phyloP scores from a whole-genome alignment of 2,888 invertebrate species.

The Dasysyrphus albostriatus region DNA sequence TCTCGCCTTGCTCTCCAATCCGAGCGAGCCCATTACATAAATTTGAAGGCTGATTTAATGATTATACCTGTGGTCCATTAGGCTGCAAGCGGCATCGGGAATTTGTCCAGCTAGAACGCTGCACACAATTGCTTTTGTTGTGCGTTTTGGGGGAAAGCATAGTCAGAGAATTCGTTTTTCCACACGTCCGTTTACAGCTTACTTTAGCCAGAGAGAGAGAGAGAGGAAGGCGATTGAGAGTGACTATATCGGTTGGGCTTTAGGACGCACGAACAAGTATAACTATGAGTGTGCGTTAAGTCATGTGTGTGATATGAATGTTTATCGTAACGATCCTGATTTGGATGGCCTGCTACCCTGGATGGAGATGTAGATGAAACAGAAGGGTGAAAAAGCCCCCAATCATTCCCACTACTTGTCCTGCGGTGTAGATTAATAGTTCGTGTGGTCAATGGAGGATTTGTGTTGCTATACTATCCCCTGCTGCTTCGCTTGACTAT shows the following conservation, averaged over 20 bases:
- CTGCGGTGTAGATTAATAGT: slow-evolving; percentile 75
- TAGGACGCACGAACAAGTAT: slow-evolving; percentile 35
- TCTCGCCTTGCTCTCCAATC: not conserved
- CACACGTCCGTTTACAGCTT: not conserved
- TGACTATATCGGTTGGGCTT: slow-evolving; percentile 3
- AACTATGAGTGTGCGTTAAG: slow-evolving; percentile 41
- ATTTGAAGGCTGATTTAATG: slow-evolving; percentile 67
- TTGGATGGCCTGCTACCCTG: slow-evolving; percentile 19
- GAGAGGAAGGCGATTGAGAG: not conserved
- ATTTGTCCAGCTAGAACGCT: slow-evolving; percentile 59
- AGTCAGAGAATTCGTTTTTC: slow-evolving; percentile 18
- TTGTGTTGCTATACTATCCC: slow-evolving; percentile 33
- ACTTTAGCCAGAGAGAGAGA: not conserved
- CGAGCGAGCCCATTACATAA: slow-evolving; percentile 19
- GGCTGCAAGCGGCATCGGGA: slow-evolving; percentile 43
- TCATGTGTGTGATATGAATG: slow-evolving; percentile 73
- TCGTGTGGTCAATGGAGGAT: slow-evolving; percentile 70
- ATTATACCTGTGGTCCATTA: slow-evolving; percentile 63
- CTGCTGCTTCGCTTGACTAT: not conserved
- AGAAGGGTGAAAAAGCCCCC: slow-evolving; percentile 16
- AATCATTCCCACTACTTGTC: slow-evolving; percentile 59
- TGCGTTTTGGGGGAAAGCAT: not conserved
- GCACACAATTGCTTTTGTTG: slow-evolving; percentile 40
- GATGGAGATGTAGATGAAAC: not conserved
- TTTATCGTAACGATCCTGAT: slow-evolving; percentile 58